Conservation (phyloP, 2,113 vertebrate genomes). For the Colossoma macropomum region DNA sequence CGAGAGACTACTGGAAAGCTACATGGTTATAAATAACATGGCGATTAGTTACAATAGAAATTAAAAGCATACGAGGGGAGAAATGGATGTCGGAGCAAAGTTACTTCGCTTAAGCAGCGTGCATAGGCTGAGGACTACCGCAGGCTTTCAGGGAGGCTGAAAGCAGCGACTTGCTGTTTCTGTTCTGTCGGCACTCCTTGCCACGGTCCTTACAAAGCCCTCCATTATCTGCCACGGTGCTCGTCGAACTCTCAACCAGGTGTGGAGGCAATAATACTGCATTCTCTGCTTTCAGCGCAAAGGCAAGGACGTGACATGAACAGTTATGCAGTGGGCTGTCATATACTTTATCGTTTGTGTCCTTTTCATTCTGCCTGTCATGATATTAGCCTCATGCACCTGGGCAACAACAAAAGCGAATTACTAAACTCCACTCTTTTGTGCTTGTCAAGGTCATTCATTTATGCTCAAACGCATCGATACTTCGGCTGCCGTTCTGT, state of each 20-base stretch:
- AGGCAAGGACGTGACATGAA: constrained; percentile 38
- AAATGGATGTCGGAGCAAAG: constrained; percentile 71
- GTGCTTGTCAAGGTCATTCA: constrained; percentile 30
- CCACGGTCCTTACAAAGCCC: constrained; percentile 70
- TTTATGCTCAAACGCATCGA: background rate
- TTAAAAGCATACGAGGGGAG: constrained; percentile 90
- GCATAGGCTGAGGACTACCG: constrained; percentile 51
- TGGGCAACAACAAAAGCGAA: constrained; percentile 18
- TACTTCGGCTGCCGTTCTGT: background rate
- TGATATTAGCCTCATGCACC: constrained; percentile 47
- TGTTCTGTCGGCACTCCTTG: constrained; percentile 56
- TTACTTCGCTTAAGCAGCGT: constrained; percentile 70
- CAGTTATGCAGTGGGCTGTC: constrained; percentile 16
- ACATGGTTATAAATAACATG: constrained; percentile 96
- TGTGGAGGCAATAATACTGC: constrained; percentile 62
- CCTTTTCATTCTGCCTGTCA: background rate
- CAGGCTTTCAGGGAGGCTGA: constrained; percentile 44
- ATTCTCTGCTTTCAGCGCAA: constrained; percentile 35
- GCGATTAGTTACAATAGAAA: constrained; percentile 90
- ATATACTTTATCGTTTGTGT: constrained; percentile 21
- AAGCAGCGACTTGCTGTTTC: constrained; percentile 20
- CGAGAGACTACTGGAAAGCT: constrained; percentile 88
- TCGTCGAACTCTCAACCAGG: constrained; percentile 64
- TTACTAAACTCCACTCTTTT: constrained; percentile 9
- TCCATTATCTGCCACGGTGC: constrained; percentile 63